Evolutionary conservation across 2,113 vertebrate species (phyloP), one percentile per base, ranked within the genome.

Genomic region (Pedionomus torquatus): DNA sequence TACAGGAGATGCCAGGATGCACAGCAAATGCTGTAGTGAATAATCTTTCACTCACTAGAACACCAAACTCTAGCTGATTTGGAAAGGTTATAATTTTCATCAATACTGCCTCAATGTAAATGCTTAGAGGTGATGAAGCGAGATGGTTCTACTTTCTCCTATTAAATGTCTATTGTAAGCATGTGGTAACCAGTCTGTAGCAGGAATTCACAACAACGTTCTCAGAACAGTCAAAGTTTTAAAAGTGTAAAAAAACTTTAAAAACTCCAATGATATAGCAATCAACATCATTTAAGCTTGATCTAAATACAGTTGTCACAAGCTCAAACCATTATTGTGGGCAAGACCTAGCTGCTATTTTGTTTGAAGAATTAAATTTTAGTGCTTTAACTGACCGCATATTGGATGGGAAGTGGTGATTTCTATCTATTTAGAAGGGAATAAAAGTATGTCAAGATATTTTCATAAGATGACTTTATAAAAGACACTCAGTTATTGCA

Each of bases 391-490:
- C 49, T 87, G 54, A 33, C 44, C 2, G 1, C 28, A 17, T 58
- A 11, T 33, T 63, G 21, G 51, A 57, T 66, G 55, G 58, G 37
- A 89, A 66, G 28, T 51, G 37, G 21, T 80, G 43, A 57, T 75
- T 89, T 87, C 48, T 43, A 13, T 48, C 39, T n/a, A n/a, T n/a
- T n/a, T n/a, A 63, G 20, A 77, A 90, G n/a, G 33, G 25, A 71
- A 92, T 37, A 63, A 94, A 96, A 94, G 64, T 19, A 46, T 63
- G 35, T 77, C 28, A 23, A 83, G n/a, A 13, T 77, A 33, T 77
- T 90, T 88, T 89, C 72, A 11, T 83, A 64, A 51, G 14, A 60
- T 33, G 43, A 39, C 15, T 72, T 31, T 69, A 15, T 51, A 46
- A 48, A 89, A 78, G 46, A n/a, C 4, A 18, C 60, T 86, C 10